Evolutionary conservation across 2,113 vertebrate species (phyloP).

Genomic region (Meleagris gallopavo): DNA sequence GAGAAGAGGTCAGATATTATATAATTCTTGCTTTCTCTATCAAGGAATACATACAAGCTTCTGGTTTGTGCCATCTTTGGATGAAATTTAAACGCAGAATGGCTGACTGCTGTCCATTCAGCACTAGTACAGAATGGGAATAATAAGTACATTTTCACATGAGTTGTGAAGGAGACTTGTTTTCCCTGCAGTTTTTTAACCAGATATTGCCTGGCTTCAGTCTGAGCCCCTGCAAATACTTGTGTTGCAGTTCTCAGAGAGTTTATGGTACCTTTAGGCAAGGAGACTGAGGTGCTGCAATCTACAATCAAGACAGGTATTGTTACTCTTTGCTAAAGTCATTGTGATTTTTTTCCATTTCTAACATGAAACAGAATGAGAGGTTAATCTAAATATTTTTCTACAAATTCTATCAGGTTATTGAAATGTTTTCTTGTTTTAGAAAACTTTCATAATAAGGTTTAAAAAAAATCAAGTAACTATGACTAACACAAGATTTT

Average conservation of each 20-base stretch:
- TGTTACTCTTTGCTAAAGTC: not conserved
- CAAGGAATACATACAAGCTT: not conserved
- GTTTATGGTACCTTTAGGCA: not conserved
- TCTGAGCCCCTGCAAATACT: not conserved
- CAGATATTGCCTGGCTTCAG: not conserved
- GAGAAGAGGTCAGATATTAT: not conserved
- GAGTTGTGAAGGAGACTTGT: not conserved
- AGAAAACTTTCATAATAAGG: not conserved
- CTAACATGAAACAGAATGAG: not conserved
- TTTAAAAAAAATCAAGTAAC: not conserved
- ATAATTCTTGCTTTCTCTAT: not conserved
- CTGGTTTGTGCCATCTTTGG: not conserved
- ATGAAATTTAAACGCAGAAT: not conserved
- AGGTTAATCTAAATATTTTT: not conserved
- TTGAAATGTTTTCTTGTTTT: not conserved
- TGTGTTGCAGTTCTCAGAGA: not conserved
- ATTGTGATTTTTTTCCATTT: not conserved
- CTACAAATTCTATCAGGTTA: not conserved
- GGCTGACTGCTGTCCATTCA: not conserved
- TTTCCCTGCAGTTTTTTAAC: not conserved
- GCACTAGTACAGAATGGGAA: not conserved
- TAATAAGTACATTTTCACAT: not conserved
- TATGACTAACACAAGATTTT: not conserved
- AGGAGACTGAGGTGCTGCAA: rapidly evolving
- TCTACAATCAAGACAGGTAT: not conserved